Percentiles rank a stretch among this genome's conserved stretches.
phyloP scores from a whole-genome alignment of 1,140 invertebrate species.

The Watersipora subatra region DNA sequence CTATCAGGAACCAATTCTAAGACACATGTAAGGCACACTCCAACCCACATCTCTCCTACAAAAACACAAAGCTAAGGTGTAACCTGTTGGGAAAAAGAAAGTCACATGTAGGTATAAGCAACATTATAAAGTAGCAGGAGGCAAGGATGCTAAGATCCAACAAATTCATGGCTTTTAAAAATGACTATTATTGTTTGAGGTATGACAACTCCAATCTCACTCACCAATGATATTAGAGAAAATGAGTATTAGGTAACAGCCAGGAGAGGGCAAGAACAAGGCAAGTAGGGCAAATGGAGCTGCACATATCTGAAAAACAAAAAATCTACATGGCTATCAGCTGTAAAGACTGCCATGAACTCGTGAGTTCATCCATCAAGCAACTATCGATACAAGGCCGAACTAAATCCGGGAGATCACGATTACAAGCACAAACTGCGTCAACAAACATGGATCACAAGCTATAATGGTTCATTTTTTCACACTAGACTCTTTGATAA shows the following conservation, averaged over 20 bases:
- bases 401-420: too few relatives aligned
- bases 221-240: constrained; percentile 37
- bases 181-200: too few relatives aligned
- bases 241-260: constrained; percentile 52
- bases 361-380: too few relatives aligned
- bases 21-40: constrained; percentile 26
- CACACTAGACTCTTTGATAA: too few relatives aligned
- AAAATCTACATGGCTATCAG: not conserved
- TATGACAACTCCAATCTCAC: too few relatives aligned
- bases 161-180: too few relatives aligned
- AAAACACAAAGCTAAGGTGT: constrained; percentile 2
- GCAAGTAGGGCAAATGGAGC: constrained; percentile 78
- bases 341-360: too few relatives aligned
- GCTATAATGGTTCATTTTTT: too few relatives aligned
- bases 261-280: constrained; percentile 63
- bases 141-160: not conserved
- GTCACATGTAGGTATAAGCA: not conserved
- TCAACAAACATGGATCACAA: too few relatives aligned
- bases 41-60: constrained; percentile 39
- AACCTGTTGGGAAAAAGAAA: not conserved
- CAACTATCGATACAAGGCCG: too few relatives aligned
- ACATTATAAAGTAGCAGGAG: not conserved
- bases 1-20: constrained; percentile 29
- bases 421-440: too few relatives aligned
- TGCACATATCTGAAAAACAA: constrained; percentile 56